Conservation (phyloP, 2,888 invertebrate species). For the Callyntrura guangdongensis region DNA sequence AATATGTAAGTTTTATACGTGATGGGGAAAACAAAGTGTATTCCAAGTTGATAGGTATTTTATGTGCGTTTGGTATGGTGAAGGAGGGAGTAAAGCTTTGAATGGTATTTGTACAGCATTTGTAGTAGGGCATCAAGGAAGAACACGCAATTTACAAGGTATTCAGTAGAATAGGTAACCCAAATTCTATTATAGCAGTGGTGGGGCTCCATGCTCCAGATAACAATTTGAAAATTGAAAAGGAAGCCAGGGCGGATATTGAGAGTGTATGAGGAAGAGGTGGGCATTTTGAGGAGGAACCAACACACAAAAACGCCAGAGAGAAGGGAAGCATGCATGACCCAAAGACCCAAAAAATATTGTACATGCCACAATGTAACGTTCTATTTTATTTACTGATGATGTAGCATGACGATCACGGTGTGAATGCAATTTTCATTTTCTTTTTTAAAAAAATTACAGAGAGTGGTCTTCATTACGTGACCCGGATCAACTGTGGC, state of each 20-base stretch:
- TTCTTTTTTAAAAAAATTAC: constrained; percentile 41
- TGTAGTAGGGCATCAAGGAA: no score
- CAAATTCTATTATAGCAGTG: background rate
- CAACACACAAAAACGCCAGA: no score
- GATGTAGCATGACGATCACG: no score
- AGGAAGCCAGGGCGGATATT: constrained; percentile 3
- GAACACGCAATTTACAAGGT: no score
- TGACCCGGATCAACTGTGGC: constrained; percentile 82
- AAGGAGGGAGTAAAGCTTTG: no score
- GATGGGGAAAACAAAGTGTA: no score
- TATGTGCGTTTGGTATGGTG: no score
- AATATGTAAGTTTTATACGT: no score
- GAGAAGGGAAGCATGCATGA: background rate
- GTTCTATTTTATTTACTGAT: background rate
- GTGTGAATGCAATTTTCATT: background rate
- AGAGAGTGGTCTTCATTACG: constrained; percentile 67
- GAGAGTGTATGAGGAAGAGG: background rate
- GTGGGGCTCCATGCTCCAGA: background rate
- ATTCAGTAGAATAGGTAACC: background rate
- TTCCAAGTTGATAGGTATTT: no score
- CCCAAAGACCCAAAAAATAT: background rate
- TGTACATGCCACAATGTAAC: background rate
- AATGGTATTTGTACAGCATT: no score
- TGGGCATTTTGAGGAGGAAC: no score
- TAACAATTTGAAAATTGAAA: constrained; percentile 18